phyloP scores from a whole-genome alignment of 2,113 vertebrate species.

The Sinocyclocheilus maitianheensis region DNA sequence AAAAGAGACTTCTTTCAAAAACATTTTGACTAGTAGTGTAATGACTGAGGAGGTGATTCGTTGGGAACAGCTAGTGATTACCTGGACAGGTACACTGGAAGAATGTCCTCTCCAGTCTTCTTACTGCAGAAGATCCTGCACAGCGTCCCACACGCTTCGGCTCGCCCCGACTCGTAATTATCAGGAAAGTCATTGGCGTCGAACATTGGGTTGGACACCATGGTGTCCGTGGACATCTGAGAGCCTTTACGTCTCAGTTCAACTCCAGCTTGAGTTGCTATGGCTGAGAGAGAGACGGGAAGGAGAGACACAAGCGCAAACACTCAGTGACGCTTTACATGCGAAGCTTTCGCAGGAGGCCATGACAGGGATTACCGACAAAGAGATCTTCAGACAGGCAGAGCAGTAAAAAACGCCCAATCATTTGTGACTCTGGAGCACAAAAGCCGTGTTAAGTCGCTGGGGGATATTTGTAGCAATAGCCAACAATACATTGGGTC shows the following conservation, averaged over 20 bases:
- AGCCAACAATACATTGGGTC: too few relatives aligned
- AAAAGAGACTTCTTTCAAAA: too few relatives aligned
- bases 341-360: neutral
- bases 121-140: conserved; percentile 96
- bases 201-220: conserved; percentile 85
- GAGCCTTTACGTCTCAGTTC: conserved; percentile 88
- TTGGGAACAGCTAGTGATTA: conserved; percentile 1
- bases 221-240: conserved; percentile 87
- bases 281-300: conserved; percentile 70
- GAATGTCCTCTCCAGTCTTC: conserved; percentile 93
- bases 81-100: conserved; percentile 83
- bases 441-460: too few relatives aligned
- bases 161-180: conserved; percentile 90
- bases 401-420: neutral
- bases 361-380: conserved; percentile 52
- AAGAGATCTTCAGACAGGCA: conserved; percentile 41
- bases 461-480: too few relatives aligned
- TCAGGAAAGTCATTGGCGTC: conserved; percentile 87
- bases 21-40: too few relatives aligned
- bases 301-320: conserved; percentile 9
- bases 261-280: conserved; percentile 85
- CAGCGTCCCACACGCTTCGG: conserved; percentile 91
- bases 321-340: conserved; percentile 26
- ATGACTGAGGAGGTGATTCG: neutral
- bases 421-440: too few relatives aligned